Base-by-base conservation (phyloP, 2,888 invertebrate genomes). In the Parascotia fuliginaria region DNA sequence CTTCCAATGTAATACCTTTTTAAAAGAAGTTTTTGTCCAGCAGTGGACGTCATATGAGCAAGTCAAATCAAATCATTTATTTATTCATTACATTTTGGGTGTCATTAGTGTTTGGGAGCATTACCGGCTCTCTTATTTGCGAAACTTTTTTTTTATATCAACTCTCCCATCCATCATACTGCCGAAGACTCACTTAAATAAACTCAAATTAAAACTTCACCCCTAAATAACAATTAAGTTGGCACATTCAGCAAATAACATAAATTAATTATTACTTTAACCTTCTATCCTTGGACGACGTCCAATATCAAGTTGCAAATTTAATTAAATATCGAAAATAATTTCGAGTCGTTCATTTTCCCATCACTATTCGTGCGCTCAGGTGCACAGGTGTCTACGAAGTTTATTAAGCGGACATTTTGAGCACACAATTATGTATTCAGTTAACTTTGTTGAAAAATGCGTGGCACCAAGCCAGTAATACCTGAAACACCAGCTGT, bases 371-470 rank as follows among this genome's bases (percentile, higher is more conserved):
- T 11, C 42, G 37, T 43, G 37, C 42, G 29, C 41, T 37, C 56
- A 59, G 55, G 42, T 49, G 41, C 71, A 55, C 71, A 70, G 69
- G 69, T 70, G 70, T 48, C 49, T 47, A 22, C 1, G 48, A 60
- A 70, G 44, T 71, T 70, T 61, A 68, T 70, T 62, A 65, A 65
- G 61, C 40, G 46, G 52, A 41, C 51, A 40, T 58, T 69, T 48
- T 29, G 33, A 34, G 24, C 42, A 37, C 47, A 57, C 56, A 57
- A 57, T 67, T 65, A 59, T 6, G 41, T 52, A 57, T 57, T 62
- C 49, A 42, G 51, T 45, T 54, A 57, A 59, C 53, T 68, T 59
- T 39, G 46, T 51, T 61, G 60, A 61, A 65, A 53, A 65, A 65
- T 51, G 49, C 9, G 42, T 31, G 51, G 43, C 24, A 44, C 1